Conservation (phyloP, 2,888 invertebrate genomes). For the Pemphredon lugubris region DNA sequence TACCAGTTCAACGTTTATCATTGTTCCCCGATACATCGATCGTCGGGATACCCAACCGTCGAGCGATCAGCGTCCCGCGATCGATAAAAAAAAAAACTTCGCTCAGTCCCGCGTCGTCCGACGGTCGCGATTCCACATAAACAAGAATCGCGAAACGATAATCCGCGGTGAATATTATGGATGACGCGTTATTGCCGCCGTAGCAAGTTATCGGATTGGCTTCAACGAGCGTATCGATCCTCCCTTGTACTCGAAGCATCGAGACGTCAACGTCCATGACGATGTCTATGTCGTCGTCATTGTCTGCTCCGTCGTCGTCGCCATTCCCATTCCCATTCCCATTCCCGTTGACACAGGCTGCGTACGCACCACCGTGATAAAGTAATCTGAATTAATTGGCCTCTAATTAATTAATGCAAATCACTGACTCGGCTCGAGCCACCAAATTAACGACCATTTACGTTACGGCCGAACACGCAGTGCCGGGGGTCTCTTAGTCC, state of each 20-base stretch:
- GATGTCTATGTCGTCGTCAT: slow-evolving; percentile 45
- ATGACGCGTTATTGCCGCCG: slow-evolving; percentile 36
- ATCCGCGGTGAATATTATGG: slow-evolving; percentile 36
- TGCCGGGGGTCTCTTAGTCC: slow-evolving; percentile 39
- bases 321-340: slow-evolving; percentile 32
- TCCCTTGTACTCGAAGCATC: slow-evolving; percentile 43
- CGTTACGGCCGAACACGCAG: slow-evolving; percentile 48
- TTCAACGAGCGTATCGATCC: slow-evolving; percentile 63
- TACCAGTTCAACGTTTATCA: too few species aligned
- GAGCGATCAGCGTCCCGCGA: too few species aligned
- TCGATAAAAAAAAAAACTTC: too few species aligned
- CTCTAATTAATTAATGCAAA: slow-evolving; percentile 69
- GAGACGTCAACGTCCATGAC: slow-evolving; percentile 59
- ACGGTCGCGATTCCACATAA: too few species aligned
- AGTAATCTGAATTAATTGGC: slow-evolving; percentile 69
- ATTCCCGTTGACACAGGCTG: slow-evolving; percentile 39
- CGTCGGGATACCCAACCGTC: too few species aligned
- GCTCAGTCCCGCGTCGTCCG: too few species aligned
- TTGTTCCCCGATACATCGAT: too few species aligned
- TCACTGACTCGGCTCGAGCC: slow-evolving; percentile 49
- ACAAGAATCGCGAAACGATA: slow-evolving; percentile 3
- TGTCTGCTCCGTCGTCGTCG: slow-evolving; percentile 34
- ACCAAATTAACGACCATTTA: slow-evolving; percentile 61
- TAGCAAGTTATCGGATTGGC: slow-evolving; percentile 58
- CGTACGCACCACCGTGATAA: slow-evolving; percentile 57